Base-by-base conservation (phyloP, 1,140 invertebrate genomes). In the Formica exsecta region DNA sequence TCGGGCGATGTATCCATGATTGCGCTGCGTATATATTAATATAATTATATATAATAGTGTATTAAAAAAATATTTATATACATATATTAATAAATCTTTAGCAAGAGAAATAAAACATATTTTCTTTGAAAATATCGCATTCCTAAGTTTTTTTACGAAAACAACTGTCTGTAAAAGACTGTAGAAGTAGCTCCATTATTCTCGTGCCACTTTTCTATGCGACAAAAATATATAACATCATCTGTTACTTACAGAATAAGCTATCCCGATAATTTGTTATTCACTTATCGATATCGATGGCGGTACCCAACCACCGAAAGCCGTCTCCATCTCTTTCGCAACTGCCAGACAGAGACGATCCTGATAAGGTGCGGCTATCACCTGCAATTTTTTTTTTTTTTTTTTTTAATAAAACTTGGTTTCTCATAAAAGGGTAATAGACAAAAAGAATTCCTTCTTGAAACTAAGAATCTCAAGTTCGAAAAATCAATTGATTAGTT, bases 291-390 rank as follows among this genome's bases (percentile, higher is more conserved):
- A 8, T 22, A 8, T 7, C 3, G 54, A 59, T 57, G 25, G 91
- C 59, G 94, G 92, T 41, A 94, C 76, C 98, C 98, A 99, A 1
- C 98, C 98, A 9, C 98, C 98, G 93, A 98, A 98, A 1, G 94
- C 96, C 70, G 95, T 96, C 91, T 98, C 98, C n/a, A 99, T 92
- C 86, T 98, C 96, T 87, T 95, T 92, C 0, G 98, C 98, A 3
- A 98, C 96, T 4, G 97, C 96, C 36, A 99, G 92, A 83, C 97
- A 97, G 0, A 98, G 92, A 61, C 97, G 95, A 93, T 99, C 98
- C 92, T 97, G 96, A 92, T 96, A 92, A 8, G 96, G 95, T 0
- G 94, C 96, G 0, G 96, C 96, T 85, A 97, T 94, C 1, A 96
- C 95, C 96, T 97, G 93, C 16, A 84, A 89, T 59, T 57, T 79